Percentiles rank a stretch among this genome's conserved stretches.
phyloP scores from a whole-genome alignment of 2,113 vertebrate genomes.

The Mobula birostris region DNA sequence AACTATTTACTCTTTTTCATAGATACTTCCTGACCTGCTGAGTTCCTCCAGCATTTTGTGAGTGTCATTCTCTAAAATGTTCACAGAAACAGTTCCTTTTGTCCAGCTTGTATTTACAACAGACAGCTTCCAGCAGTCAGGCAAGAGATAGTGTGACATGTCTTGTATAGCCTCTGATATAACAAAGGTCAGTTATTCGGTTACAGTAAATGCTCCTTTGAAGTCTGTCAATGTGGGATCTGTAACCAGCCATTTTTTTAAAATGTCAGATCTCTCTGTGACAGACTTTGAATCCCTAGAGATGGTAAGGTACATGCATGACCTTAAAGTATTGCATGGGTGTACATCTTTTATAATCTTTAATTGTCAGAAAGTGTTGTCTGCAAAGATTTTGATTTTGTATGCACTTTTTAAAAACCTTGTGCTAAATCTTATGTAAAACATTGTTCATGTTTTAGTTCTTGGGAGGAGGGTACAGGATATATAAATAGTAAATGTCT shows the following conservation, averaged over 20 bases:
- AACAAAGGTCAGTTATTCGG: constrained; percentile 33
- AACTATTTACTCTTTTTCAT: too few species aligned
- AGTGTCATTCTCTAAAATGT: background rate
- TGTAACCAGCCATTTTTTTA: background rate
- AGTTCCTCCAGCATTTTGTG: too few species aligned
- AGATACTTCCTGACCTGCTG: too few species aligned
- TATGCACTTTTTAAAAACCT: background rate
- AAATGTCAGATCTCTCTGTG: constrained; percentile 4
- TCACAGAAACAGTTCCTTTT: constrained; percentile 1
- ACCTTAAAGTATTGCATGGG: background rate
- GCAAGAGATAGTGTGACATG: constrained; percentile 13
- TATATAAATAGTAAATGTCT: background rate
- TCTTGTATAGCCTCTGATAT: background rate
- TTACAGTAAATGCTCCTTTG: constrained; percentile 29
- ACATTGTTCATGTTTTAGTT: background rate
- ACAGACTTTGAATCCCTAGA: background rate
- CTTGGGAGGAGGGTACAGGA: background rate
- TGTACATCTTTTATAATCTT: background rate
- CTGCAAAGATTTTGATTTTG: background rate
- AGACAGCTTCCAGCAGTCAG: background rate
- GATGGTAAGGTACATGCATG: constrained; percentile 7
- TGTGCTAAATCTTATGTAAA: background rate
- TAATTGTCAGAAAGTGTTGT: background rate
- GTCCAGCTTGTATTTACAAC: constrained; percentile 20
- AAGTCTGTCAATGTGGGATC: background rate